Base-by-base conservation (phyloP, 2,113 vertebrate species). In the Scatophagus argus region DNA sequence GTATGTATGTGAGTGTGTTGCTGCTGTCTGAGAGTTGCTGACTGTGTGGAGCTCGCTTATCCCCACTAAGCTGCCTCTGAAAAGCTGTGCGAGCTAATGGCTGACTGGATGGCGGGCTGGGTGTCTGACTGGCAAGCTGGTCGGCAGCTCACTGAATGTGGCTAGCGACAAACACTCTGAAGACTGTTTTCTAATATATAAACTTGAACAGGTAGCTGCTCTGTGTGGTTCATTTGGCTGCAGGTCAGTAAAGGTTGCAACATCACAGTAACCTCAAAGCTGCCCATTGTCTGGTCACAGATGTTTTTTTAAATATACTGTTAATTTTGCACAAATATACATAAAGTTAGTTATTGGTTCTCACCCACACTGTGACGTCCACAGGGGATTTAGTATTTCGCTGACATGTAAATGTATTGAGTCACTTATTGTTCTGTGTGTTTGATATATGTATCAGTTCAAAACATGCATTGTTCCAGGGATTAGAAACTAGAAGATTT, bases 21-120 rank as follows among this genome's bases (percentile, higher is more conserved):
- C 27, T 47, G 66, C 74, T 67, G 86, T 79, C 68, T 72, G 80
- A 83, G 88, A 92, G 82, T 92, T 92, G 90, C 93, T 93, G 91
- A 93, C 87, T 25, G 64, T 29, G 71, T 88, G 81, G 54, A 82
- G 85, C 71, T 84, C 74, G 51, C 72, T 92, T 87, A 93, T 92
- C 87, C 90, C 32, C 64, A 44, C 70, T 93, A 91, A 92, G 87
- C 91, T 91, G 69, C 79, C 7, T 36, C 74, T 89, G 77, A 82
- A 90, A 90, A 82, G 74, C 77, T 66, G 6, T 47, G 32, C 74
- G 39, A 61, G 68, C 87, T 75, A 79, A 60, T 60, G 70, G 72
- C 69, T 79, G 79, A 54, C 75, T 61, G 67, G 63, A 6, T 66
- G 81, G 23, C 27, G 46, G 71, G 59, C 49, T 23, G 60, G 34